Percentiles rank a stretch among this genome's conserved stretches.
Evolutionary conservation across 2,888 invertebrate genomes (phyloP).

Genomic region (Orthonevra nobilis): DNA sequence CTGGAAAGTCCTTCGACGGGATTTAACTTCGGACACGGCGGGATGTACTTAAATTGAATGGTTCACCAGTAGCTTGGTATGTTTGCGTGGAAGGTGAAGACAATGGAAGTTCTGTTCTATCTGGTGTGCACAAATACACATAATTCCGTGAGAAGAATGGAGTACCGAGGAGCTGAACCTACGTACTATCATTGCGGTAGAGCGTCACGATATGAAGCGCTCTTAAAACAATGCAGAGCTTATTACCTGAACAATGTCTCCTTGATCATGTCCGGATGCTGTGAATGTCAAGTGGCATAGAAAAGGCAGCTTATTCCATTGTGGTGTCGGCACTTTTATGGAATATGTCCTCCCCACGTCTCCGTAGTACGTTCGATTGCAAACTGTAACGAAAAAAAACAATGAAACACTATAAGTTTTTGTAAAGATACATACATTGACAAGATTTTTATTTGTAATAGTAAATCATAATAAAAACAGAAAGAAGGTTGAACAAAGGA

Average conservation of each 20-base stretch:
- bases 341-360: slow-evolving; percentile 91
- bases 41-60: slow-evolving; percentile 54
- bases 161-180: too few relatives aligned
- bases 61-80: slow-evolving; percentile 28
- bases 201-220: slow-evolving; percentile 46
- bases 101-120: slow-evolving; percentile 52
- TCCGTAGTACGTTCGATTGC: slow-evolving; percentile 95
- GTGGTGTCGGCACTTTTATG: slow-evolving; percentile 87
- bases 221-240: slow-evolving; percentile 67
- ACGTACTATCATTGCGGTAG: slow-evolving; percentile 31
- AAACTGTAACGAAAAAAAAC: slow-evolving; percentile 81
- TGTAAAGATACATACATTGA: too few relatives aligned
- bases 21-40: slow-evolving; percentile 48
- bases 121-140: slow-evolving; percentile 45
- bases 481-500: too few relatives aligned
- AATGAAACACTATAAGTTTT: too few relatives aligned
- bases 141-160: slow-evolving; percentile 4
- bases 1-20: slow-evolving; percentile 32
- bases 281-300: slow-evolving; percentile 95
- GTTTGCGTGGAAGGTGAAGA: slow-evolving; percentile 8
- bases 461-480: too few relatives aligned
- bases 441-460: too few relatives aligned
- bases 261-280: slow-evolving; percentile 92
- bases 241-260: slow-evolving; percentile 91
- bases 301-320: slow-evolving; percentile 89